Conservation (phyloP, 2,888 invertebrate genomes). For the Coelinius sp. region DNA sequence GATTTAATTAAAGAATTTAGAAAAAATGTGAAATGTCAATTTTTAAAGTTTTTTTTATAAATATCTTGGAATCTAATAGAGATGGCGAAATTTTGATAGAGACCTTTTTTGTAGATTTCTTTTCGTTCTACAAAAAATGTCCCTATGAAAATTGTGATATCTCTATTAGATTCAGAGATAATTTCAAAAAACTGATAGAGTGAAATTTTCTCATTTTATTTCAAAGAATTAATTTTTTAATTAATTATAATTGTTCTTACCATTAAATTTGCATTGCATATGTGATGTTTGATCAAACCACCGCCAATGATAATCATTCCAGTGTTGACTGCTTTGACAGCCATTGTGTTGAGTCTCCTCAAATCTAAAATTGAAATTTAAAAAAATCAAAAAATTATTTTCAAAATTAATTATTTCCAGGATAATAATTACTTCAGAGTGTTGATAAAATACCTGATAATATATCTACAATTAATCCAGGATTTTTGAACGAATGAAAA, state of each 20-base stretch:
- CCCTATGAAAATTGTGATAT: too few relatives aligned
- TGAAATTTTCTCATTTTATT: neutral
- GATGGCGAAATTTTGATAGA: too few relatives aligned
- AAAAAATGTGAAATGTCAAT: too few relatives aligned
- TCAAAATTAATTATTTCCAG: too few relatives aligned
- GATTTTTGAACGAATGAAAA: constrained; percentile 94
- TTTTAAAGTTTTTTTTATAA: too few relatives aligned
- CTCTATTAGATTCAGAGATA: too few relatives aligned
- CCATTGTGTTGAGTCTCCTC: constrained; percentile 90
- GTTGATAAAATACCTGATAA: constrained; percentile 82
- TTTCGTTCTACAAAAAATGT: too few relatives aligned
- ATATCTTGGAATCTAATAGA: too few relatives aligned
- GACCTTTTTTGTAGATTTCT: too few relatives aligned
- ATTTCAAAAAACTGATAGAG: constrained; percentile 8
- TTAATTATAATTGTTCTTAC: constrained; percentile 73
- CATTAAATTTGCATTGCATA: constrained; percentile 99
- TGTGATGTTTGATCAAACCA: constrained; percentile 98
- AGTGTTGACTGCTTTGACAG: constrained; percentile 92
- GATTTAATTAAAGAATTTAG: neutral
- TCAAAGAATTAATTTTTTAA: neutral
- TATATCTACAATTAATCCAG: constrained; percentile 94
- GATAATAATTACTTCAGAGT: too few relatives aligned
- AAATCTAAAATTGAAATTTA: constrained; percentile 77
- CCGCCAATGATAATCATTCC: constrained; percentile 98
- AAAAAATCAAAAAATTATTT: constrained; percentile 6